Evolutionary conservation across 2,888 invertebrate species (phyloP).

Genomic region (Hemithea aestivaria): DNA sequence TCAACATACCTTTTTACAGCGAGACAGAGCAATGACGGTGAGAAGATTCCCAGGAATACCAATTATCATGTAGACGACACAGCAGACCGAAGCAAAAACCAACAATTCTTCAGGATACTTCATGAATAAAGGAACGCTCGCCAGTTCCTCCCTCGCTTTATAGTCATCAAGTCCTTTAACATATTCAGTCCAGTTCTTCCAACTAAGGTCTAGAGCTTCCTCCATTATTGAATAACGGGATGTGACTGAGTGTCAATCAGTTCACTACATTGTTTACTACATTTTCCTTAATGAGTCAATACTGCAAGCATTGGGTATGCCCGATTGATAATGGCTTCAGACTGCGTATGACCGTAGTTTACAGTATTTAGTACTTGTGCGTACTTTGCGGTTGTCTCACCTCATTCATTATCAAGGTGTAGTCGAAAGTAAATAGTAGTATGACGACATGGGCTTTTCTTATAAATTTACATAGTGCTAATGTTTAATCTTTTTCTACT

Average conservation of each 20-base stretch:
- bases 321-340: constrained; percentile 39
- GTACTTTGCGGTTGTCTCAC: no score
- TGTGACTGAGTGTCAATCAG: constrained; percentile 49
- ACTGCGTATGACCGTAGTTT: constrained; percentile 15
- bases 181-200: background rate
- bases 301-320: constrained; percentile 43
- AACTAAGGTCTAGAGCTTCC: constrained; percentile 9
- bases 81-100: constrained; percentile 83
- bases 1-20: constrained; percentile 84
- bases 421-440: no score
- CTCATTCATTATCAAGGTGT: no score
- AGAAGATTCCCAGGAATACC: constrained; percentile 90
- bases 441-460: no score
- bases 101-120: constrained; percentile 83
- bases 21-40: constrained; percentile 86
- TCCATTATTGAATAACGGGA: constrained; percentile 29
- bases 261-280: constrained; percentile 41
- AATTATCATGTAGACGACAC: constrained; percentile 85
- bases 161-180: constrained; percentile 41
- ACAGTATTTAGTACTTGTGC: constrained; percentile 17
- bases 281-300: constrained; percentile 65
- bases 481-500: no score
- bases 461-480: no score
- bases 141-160: constrained; percentile 46
- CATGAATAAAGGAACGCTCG: constrained; percentile 76